These are phyloP conservation scores for Tenthredo amoena DNA, from an alignment of 2,888 invertebrate species.

Conservation along the genomic window DNA sequence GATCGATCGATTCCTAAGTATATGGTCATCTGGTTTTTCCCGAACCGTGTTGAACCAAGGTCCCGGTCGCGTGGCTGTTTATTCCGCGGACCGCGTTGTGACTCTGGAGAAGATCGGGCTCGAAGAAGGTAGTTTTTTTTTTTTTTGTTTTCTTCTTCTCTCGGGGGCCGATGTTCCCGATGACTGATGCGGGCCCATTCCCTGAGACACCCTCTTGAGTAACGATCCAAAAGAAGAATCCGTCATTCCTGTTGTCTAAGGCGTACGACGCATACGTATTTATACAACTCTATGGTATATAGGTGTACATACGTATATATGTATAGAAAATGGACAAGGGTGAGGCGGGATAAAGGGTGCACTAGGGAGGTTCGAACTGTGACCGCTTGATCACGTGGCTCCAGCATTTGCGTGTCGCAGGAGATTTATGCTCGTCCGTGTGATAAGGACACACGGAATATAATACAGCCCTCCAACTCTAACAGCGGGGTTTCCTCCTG, in stretches of 20 bases:
- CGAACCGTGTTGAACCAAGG: background rate
- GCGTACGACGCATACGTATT: background rate
- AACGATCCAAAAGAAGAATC: slow-evolving; percentile 60
- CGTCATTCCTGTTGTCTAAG: slow-evolving; percentile 45
- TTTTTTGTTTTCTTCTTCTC: slow-evolving; percentile 23
- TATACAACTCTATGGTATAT: background rate
- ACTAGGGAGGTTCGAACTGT: slow-evolving; percentile 37
- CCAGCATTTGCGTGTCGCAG: slow-evolving; percentile 65
- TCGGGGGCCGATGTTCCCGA: slow-evolving; percentile 51
- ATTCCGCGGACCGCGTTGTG: background rate
- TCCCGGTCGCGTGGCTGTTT: slow-evolving; percentile 3
- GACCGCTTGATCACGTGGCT: slow-evolving; percentile 52
- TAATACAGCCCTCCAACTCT: slow-evolving; percentile 69
- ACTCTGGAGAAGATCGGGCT: background rate
- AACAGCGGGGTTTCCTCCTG: slow-evolving; percentile 64
- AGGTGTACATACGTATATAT: background rate
- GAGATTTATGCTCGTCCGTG: slow-evolving; percentile 69
- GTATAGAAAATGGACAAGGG: background rate
- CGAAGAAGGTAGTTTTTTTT: background rate
- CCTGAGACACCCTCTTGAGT: slow-evolving; percentile 61
- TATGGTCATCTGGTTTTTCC: background rate
- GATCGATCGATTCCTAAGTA: background rate
- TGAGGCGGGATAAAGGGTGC: background rate
- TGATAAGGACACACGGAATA: slow-evolving; percentile 70
- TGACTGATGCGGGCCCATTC: slow-evolving; percentile 63